Evolutionary conservation across 2,888 invertebrate genomes (phyloP).

Genomic region (Ctenicera cuprea): DNA sequence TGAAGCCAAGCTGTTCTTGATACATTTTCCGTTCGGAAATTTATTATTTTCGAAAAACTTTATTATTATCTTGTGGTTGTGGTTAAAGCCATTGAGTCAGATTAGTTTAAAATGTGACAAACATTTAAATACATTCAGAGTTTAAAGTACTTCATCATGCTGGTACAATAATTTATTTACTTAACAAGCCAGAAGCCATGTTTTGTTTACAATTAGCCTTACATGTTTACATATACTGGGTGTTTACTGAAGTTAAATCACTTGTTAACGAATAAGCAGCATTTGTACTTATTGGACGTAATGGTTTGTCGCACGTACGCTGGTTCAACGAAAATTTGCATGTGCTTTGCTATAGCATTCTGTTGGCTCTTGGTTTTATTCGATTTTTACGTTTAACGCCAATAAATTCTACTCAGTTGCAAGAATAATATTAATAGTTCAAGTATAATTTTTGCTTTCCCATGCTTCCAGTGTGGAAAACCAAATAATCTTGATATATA

Average conservation of each 20-base stretch:
- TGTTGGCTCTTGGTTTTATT: too few relatives aligned
- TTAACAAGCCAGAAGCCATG: background rate
- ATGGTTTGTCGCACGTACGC: too few relatives aligned
- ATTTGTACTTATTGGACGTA: too few relatives aligned
- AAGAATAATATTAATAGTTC: too few relatives aligned
- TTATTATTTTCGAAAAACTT: background rate
- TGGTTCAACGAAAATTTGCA: too few relatives aligned
- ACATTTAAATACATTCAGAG: constrained; percentile 7
- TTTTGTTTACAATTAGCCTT: constrained; percentile 14
- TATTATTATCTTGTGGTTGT: background rate
- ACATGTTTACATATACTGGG: background rate
- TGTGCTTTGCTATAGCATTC: too few relatives aligned
- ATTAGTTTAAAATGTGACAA: constrained; percentile 22
- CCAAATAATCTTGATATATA: too few relatives aligned
- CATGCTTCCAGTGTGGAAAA: too few relatives aligned
- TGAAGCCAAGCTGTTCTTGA: background rate
- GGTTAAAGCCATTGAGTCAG: background rate
- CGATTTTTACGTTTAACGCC: too few relatives aligned
- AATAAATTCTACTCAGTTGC: too few relatives aligned
- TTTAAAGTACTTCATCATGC: constrained; percentile 6
- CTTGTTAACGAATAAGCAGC: too few relatives aligned
- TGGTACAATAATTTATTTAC: constrained; percentile 26
- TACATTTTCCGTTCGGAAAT: background rate
- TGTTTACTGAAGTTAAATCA: background rate
- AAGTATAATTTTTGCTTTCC: too few relatives aligned